Base-by-base conservation (phyloP, 2,797 vertebrate species). In the Brachymystax lenok region DNA sequence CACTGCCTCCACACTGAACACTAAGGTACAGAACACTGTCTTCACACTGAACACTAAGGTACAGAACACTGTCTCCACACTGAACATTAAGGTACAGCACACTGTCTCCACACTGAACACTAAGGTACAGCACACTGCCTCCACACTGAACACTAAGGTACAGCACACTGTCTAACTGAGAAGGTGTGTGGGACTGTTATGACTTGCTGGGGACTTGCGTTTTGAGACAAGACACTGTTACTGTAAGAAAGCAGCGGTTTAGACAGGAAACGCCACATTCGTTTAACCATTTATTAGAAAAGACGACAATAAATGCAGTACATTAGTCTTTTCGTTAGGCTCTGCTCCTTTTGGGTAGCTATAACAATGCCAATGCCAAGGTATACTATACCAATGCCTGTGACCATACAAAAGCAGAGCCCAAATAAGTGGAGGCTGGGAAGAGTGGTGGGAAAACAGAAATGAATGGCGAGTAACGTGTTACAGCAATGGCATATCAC, bases 1-100 rank as follows among this genome's bases (percentile, higher is more conserved):
- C 80, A 91, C 92, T 0, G 92, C 99, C 70, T 90, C 86, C 85
- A 95, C 84, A 68, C 94, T 99, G 7, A 94, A 93, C 64, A 94
- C 95, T 71, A 1, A 19, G 50, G 3, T 71, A 17, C 54, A 59
- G 54, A 0, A n/a, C 54, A n/a, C 54, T n/a, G 30, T 33, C 30
- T 33, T 1, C 30, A 33, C 30, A 33, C 30, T 33, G 30, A 4
- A 33, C 4, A 33, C 30, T 33, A 33, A 33, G 30, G 4, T 33
- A 33, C 30, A 33, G 30, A 0, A 99, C 80, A 91, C 92, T 0
- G 92, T 99, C 70, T 90, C 86, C 85, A 95, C 83, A 68, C 94
- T 99, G 7, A 94, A 93, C 64, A 94, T 95, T 71, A 1, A 19
- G 50, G 3, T 67, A 17, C 54, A 59, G 54, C 1, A n/a, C 54